A percentile compares a stretch with the other conserved stretches of the same genome.
These are phyloP conservation scores for Calliphora vicina DNA, from an alignment of 1,140 invertebrate species.

Conservation along the genomic window DNA sequence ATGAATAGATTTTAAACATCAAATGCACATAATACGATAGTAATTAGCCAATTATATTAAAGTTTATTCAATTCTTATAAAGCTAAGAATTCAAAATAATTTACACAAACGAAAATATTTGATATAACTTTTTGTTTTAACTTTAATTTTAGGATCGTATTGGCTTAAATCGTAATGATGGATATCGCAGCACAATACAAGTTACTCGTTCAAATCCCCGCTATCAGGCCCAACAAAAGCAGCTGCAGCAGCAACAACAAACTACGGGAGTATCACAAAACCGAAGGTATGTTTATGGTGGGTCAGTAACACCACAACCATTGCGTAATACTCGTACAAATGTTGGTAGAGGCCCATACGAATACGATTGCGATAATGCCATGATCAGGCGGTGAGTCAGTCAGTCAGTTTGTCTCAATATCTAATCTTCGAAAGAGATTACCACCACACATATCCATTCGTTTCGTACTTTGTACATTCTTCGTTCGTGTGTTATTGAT, in stretches of 20 bases:
- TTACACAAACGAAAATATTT: neutral
- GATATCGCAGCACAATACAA: conserved; percentile 52
- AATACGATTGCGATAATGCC: neutral
- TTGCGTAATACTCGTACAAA: conserved; percentile 40
- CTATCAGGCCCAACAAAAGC: conserved; percentile 12
- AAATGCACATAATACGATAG: neutral
- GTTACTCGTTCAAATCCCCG: conserved; percentile 42
- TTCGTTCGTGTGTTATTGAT: neutral
- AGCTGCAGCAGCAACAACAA: neutral
- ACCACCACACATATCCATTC: neutral
- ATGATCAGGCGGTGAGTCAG: conserved; percentile 37
- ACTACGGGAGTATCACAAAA: conserved; percentile 45
- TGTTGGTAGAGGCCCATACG: conserved; percentile 50
- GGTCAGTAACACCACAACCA: conserved; percentile 65
- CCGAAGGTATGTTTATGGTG: conserved; percentile 65
- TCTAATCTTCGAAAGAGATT: neutral
- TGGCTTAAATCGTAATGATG: conserved; percentile 45
- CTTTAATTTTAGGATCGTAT: conserved; percentile 38
- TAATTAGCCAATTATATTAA: no score
- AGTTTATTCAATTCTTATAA: no score
- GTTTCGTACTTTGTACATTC: neutral
- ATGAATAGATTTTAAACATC: neutral
- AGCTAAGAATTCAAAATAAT: no score
- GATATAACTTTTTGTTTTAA: neutral
- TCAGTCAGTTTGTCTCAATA: neutral